A percentile compares a stretch with the other conserved stretches of the same genome.
phyloP scores from a whole-genome alignment of 2,113 vertebrate genomes.

The Sprattus sprattus region DNA sequence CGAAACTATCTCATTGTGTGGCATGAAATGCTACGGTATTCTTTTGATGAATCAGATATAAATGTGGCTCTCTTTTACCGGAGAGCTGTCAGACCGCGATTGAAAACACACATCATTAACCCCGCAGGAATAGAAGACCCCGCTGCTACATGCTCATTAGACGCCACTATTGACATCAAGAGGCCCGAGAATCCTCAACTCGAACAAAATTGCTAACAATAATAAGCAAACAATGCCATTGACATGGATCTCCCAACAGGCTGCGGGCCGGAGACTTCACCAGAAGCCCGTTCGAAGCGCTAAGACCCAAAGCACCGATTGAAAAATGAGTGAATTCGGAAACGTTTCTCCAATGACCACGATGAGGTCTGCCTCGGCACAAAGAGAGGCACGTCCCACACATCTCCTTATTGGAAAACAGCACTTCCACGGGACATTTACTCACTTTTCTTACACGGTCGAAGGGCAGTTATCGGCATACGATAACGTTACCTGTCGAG shows the following conservation, averaged over 20 bases:
- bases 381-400: conserved; percentile 73
- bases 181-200: conserved; percentile 59
- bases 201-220: conserved; percentile 28
- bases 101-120: conserved; percentile 24
- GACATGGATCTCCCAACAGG: conserved; percentile 37
- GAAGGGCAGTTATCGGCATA: conserved; percentile 28
- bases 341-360: conserved; percentile 59
- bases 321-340: conserved; percentile 45
- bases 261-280: conserved; percentile 28
- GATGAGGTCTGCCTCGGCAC: conserved; percentile 62
- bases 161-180: conserved; percentile 35
- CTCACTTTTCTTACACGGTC: conserved; percentile 58
- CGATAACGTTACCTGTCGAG: conserved; percentile 63
- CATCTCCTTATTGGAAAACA: conserved; percentile 55
- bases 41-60: conserved; percentile 23
- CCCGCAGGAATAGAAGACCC: conserved; percentile 35
- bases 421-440: conserved; percentile 70
- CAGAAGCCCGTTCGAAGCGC: conserved; percentile 44
- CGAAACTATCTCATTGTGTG: background rate
- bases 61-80: conserved; percentile 23
- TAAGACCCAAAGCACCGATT: conserved; percentile 33
- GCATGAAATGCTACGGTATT: conserved; percentile 10
- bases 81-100: conserved; percentile 41
- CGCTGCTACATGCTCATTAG: conserved; percentile 25
- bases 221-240: conserved; percentile 52